Conservation (phyloP, 2,113 vertebrate genomes). For the Myanophis thanlyinensis region DNA sequence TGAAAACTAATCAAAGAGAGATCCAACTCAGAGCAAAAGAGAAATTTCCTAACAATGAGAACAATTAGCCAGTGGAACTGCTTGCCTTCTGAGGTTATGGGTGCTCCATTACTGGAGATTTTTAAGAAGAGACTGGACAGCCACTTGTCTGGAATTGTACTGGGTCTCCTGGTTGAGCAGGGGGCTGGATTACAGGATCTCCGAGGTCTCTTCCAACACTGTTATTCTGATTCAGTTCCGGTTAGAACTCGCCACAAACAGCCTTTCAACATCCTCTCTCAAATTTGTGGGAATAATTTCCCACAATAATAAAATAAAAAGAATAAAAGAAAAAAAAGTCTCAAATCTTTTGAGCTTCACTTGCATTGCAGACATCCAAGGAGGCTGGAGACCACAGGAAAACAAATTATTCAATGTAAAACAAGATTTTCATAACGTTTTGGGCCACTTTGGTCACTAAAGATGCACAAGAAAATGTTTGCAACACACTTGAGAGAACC, state of each 20-base stretch:
- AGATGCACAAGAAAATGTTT: not conserved
- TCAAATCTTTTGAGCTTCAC: not conserved
- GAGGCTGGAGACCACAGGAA: not conserved
- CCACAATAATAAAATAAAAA: no score
- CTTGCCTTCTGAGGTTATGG: not conserved
- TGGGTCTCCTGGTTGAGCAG: not conserved
- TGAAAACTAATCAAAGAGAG: not conserved
- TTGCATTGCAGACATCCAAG: not conserved
- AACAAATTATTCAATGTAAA: not conserved
- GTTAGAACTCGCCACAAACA: not conserved
- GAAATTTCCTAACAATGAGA: not conserved
- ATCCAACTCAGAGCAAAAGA: not conserved
- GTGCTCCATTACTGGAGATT: not conserved
- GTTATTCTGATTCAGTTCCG: not conserved
- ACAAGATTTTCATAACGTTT: not conserved
- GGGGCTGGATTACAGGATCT: not conserved
- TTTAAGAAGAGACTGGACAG: not conserved
- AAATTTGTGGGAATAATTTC: not conserved
- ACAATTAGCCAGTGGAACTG: not conserved
- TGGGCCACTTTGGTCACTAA: not conserved
- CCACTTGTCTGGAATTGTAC: not conserved
- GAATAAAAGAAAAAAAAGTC: not conserved
- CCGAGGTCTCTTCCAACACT: not conserved
- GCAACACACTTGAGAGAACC: not conserved
- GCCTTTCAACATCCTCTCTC: not conserved